Percentiles rank a stretch among this genome's conserved stretches.
Evolutionary conservation across 53 echinoderm and acorn worm genomes (phyloP).

Genomic region (Actinopyga echinites): DNA sequence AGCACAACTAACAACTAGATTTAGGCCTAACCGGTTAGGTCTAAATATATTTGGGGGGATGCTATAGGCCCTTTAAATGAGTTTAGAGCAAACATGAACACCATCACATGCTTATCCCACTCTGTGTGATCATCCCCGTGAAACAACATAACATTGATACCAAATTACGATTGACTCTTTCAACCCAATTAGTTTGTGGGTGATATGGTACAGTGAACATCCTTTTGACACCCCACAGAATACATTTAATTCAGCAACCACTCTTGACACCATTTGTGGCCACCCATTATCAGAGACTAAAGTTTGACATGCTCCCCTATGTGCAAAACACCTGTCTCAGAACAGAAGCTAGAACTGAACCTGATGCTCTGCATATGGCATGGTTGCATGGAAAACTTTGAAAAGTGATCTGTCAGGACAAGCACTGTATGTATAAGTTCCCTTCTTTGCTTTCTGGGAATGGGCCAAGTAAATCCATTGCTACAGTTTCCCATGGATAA

Average conservation of each 20-base stretch:
- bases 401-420: not conserved
- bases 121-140: not conserved
- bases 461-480: slow-evolving; percentile 52
- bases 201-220: not conserved
- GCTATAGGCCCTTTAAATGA: too few species aligned
- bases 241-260: not conserved
- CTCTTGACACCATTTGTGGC: not conserved
- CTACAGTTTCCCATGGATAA: slow-evolving; percentile 51
- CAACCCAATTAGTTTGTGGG: not conserved
- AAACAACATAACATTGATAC: not conserved
- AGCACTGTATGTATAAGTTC: slow-evolving; percentile 29
- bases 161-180: not conserved
- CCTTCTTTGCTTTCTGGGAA: slow-evolving; percentile 45
- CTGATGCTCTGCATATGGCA: not conserved
- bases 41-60: too few species aligned
- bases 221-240: not conserved
- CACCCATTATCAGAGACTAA: not conserved
- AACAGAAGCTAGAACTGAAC: not conserved
- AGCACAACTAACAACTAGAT: too few species aligned
- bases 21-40: too few species aligned
- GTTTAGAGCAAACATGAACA: not conserved
- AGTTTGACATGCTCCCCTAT: not conserved
- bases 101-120: not conserved
- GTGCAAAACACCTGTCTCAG: not conserved
- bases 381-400: not conserved